A percentile compares a stretch with the other conserved stretches of the same genome.
These are phyloP conservation scores for Atopsyche davidsoni DNA, from an alignment of 1,140 invertebrate species.

Conservation along the genomic window DNA sequence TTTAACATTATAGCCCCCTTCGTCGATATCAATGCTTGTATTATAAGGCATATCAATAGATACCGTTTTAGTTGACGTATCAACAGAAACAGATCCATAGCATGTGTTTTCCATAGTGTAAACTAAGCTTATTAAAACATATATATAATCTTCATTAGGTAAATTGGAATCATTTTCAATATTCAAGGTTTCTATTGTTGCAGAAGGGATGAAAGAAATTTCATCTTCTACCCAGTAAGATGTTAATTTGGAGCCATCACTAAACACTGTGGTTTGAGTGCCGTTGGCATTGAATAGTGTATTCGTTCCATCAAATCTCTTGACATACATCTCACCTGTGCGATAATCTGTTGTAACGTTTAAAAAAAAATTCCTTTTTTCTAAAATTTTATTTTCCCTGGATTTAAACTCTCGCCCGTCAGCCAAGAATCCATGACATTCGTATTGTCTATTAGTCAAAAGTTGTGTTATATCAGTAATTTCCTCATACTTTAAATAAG, in stretches of 20 bases:
- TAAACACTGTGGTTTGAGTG: slow-evolving; percentile 41
- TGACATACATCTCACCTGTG: slow-evolving; percentile 47
- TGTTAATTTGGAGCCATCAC: slow-evolving; percentile 48
- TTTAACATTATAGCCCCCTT: slow-evolving; percentile 35
- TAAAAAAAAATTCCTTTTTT: slow-evolving; percentile 45
- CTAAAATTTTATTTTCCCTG: slow-evolving; percentile 4
- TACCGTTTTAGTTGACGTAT: slow-evolving; percentile 37
- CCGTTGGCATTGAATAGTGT: slow-evolving; percentile 47
- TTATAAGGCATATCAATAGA: slow-evolving; percentile 37
- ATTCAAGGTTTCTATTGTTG: slow-evolving; percentile 21
- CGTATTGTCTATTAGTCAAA: slow-evolving; percentile 9
- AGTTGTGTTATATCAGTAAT: slow-evolving; percentile 22
- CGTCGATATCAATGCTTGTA: slow-evolving; percentile 33
- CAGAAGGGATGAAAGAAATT: not conserved
- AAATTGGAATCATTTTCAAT: no score
- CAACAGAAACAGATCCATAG: slow-evolving; percentile 47
- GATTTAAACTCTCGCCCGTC: slow-evolving; percentile 33
- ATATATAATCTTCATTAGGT: not conserved
- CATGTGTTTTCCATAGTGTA: slow-evolving; percentile 48
- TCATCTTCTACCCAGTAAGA: slow-evolving; percentile 42
- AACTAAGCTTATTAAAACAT: slow-evolving; percentile 35
- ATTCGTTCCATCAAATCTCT: slow-evolving; percentile 49
- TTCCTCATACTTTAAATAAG: no score
- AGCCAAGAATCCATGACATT: slow-evolving; percentile 36
- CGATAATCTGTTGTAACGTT: slow-evolving; percentile 47